Evolutionary conservation across 1,140 invertebrate genomes (phyloP), one percentile per base, ranked within the genome.

Genomic region (Bilobella aurantiaca): DNA sequence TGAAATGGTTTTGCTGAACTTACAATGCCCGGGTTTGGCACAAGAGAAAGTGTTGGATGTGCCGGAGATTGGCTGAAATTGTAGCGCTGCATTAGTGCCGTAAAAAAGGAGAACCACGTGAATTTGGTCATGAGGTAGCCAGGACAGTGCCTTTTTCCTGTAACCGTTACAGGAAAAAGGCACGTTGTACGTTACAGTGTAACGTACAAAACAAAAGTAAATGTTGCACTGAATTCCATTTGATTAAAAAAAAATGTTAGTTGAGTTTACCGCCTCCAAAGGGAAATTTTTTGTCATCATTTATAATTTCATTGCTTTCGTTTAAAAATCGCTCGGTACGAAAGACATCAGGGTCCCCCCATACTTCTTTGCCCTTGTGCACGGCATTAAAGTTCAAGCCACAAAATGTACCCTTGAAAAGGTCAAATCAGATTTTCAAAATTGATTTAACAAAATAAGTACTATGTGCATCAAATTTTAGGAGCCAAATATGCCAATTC

Each of bases 281-380:
- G 1, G 65, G 28, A 29, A 67, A 29, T 8, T 63, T 5, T 1
- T 46, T 46, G 30, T 63, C 29, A 25, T 25, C 47, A 49, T 67
- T 67, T 2, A 63, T 63, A 28, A 67, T 62, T 31, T 58, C 63
- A 12, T 29, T 46, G 63, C 65, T 12, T 58, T 47, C 58, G 53
- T 67, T 49, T 68, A 75, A 53, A 30, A 74, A 74, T 32, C 73
- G 66, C n/a, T 74, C 69, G 1, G 76, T 76, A 14, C 73, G 42
- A 62, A 78, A 79, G 32, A 67, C 67, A 2, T 75, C 71, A 0
- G 75, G 75, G 2, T 78, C 73, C 21, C 64, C 62, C 73, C 74
- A 79, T 27, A 72, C 53, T 8, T 73, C 61, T 1, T 73, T 70
- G 69, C 78, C 76, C 25, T 63, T 67, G 57, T 77, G 75, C 1